Evolutionary conservation across 1,140 invertebrate genomes (phyloP).

Genomic region (Chrysomallon squamiferum): DNA sequence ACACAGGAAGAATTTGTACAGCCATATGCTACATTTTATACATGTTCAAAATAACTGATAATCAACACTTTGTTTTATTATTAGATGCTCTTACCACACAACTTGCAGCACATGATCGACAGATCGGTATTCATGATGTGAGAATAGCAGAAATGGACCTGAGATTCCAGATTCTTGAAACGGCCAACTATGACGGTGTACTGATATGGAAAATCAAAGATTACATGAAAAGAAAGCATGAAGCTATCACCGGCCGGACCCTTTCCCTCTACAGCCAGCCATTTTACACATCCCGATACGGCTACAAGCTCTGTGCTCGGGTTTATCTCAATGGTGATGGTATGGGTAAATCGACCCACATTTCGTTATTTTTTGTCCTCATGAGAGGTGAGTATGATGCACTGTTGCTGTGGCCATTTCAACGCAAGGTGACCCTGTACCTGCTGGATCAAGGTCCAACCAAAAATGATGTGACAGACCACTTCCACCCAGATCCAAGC

Average conservation of each 20-base stretch:
- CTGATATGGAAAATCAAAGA: constrained; percentile 57
- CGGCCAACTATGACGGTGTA: constrained; percentile 44
- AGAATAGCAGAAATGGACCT: constrained; percentile 44
- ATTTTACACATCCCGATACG: constrained; percentile 54
- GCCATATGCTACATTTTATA: no score
- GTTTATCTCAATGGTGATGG: constrained; percentile 61
- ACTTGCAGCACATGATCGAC: constrained; percentile 33
- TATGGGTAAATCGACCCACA: constrained; percentile 49
- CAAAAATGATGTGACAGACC: constrained; percentile 40
- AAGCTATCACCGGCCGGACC: constrained; percentile 42
- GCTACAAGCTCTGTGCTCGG: constrained; percentile 60
- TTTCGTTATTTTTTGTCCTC: constrained; percentile 59
- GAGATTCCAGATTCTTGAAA: constrained; percentile 44
- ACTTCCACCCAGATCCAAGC: constrained; percentile 51
- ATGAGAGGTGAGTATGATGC: constrained; percentile 57
- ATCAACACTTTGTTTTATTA: no score
- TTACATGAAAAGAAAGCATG: constrained; percentile 38
- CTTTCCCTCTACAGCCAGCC: constrained; percentile 57
- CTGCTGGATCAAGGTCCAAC: constrained; percentile 48
- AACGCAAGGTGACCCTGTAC: constrained; percentile 51
- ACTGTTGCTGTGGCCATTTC: constrained; percentile 55
- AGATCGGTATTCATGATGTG: constrained; percentile 40
- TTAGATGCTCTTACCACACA: constrained; percentile 27
- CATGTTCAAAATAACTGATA: no score
- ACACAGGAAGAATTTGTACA: no score